Percentiles rank a stretch among this genome's conserved stretches.
phyloP scores from a whole-genome alignment of 92 coral and sea anemone genomes.

The Phenganax marumi region DNA sequence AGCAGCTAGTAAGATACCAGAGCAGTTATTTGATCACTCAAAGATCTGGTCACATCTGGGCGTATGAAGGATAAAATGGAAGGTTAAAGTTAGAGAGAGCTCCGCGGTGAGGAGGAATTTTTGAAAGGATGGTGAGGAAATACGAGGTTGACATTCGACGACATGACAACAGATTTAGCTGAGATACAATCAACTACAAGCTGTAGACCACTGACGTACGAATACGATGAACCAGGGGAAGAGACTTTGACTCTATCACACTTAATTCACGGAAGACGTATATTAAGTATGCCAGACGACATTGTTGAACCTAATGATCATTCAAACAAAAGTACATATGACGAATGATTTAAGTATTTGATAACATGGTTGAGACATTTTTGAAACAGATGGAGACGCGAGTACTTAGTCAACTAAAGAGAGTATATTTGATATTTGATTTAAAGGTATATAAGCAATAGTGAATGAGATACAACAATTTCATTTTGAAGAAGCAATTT shows the following conservation, averaged over 20 bases:
- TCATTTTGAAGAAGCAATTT: too few species aligned
- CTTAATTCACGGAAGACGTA: too few species aligned
- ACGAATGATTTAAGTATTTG: neutral
- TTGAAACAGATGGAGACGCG: too few species aligned
- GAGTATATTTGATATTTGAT: too few species aligned
- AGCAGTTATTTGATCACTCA: slow-evolving; percentile 31
- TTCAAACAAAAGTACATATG: neutral
- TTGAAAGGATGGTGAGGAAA: slow-evolving; percentile 9
- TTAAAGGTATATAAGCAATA: too few species aligned
- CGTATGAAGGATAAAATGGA: neutral
- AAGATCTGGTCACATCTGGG: slow-evolving; percentile 3
- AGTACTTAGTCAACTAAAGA: too few species aligned
- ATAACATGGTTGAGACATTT: too few species aligned
- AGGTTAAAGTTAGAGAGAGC: too few species aligned
- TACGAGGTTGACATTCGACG: slow-evolving; percentile 8
- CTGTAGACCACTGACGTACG: slow-evolving; percentile 10
- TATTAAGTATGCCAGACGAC: neutral
- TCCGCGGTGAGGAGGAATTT: too few species aligned
- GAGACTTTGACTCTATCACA: slow-evolving; percentile 19
- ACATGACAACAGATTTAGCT: neutral
- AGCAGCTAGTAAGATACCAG: slow-evolving; percentile 17
- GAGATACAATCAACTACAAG: slow-evolving; percentile 18
- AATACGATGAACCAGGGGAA: neutral
- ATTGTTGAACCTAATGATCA: neutral
- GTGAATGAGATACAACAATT: too few species aligned